phyloP scores from a whole-genome alignment of 2,888 invertebrate genomes.

The Cantharis lateralis region DNA sequence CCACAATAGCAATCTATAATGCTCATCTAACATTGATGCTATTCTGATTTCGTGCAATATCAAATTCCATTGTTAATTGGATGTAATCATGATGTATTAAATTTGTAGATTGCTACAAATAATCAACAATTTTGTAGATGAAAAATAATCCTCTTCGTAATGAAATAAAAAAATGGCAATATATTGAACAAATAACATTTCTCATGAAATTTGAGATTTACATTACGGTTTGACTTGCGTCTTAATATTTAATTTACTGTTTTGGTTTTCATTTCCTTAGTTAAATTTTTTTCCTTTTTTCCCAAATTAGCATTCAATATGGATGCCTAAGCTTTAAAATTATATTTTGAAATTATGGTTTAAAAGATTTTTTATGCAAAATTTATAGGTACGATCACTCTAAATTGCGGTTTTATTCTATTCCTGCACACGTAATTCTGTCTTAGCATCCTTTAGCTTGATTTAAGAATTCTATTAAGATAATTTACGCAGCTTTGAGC shows the following conservation, averaged over 20 bases:
- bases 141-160: neutral
- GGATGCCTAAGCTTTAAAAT: neutral
- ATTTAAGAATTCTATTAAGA: conserved; percentile 54
- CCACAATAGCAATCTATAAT: neutral
- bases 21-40: neutral
- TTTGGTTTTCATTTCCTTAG: neutral
- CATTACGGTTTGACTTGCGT: neutral
- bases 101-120: neutral
- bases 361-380: conserved; percentile 19
- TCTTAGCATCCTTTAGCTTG: conserved; percentile 45
- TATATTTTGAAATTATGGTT: conserved; percentile 8
- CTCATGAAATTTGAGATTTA: neutral
- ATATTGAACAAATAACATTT: neutral
- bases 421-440: conserved; percentile 40
- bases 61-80: neutral
- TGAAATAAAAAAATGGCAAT: neutral
- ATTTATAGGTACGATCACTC: conserved; percentile 26
- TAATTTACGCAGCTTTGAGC: conserved; percentile 44
- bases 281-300: neutral
- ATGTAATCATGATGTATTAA: neutral
- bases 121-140: neutral
- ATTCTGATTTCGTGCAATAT: neutral
- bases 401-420: conserved; percentile 27
- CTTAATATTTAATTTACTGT: neutral
- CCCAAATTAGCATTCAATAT: neutral